Percentiles rank a stretch among this genome's conserved stretches.
Evolutionary conservation across 2,888 invertebrate species (phyloP).

Genomic region (Monochamus alternatus): DNA sequence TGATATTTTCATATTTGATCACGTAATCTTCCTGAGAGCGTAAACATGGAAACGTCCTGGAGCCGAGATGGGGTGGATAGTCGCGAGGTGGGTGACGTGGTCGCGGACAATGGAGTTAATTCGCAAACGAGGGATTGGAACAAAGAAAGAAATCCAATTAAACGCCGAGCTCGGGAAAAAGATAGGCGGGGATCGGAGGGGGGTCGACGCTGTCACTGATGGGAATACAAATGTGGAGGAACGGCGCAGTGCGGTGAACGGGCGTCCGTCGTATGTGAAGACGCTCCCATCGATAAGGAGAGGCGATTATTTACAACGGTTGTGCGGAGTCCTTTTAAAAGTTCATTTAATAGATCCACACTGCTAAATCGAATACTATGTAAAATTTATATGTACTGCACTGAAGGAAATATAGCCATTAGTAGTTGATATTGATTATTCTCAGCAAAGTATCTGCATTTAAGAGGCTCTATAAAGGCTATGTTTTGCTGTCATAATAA

Average conservation of each 20-base stretch:
- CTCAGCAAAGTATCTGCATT: too few species aligned
- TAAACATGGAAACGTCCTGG: slow-evolving; percentile 22
- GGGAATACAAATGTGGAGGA: slow-evolving; percentile 62
- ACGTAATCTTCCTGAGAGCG: slow-evolving; percentile 31
- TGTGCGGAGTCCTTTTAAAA: not conserved
- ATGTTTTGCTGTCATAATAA: too few species aligned
- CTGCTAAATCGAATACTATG: too few species aligned
- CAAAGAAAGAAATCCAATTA: slow-evolving; percentile 71
- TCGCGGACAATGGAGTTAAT: slow-evolving; percentile 68
- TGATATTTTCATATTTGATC: too few species aligned
- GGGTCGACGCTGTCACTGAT: slow-evolving; percentile 53
- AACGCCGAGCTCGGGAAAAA: slow-evolving; percentile 63
- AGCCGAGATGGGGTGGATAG: slow-evolving; percentile 44
- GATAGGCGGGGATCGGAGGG: slow-evolving; percentile 38
- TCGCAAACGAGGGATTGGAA: slow-evolving; percentile 65
- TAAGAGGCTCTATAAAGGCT: too few species aligned
- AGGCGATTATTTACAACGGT: slow-evolving; percentile 3
- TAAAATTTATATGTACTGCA: too few species aligned
- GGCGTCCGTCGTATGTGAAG: slow-evolving; percentile 58
- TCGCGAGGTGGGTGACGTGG: slow-evolving; percentile 51
- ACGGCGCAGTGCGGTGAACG: slow-evolving; percentile 62
- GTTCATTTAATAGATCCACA: not conserved
- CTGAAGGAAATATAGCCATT: too few species aligned
- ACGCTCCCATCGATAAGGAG: slow-evolving; percentile 30
- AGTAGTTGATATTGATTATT: too few species aligned